Evolutionary conservation across 2,113 vertebrate genomes (phyloP).

Genomic region (Hyaena hyaena): DNA sequence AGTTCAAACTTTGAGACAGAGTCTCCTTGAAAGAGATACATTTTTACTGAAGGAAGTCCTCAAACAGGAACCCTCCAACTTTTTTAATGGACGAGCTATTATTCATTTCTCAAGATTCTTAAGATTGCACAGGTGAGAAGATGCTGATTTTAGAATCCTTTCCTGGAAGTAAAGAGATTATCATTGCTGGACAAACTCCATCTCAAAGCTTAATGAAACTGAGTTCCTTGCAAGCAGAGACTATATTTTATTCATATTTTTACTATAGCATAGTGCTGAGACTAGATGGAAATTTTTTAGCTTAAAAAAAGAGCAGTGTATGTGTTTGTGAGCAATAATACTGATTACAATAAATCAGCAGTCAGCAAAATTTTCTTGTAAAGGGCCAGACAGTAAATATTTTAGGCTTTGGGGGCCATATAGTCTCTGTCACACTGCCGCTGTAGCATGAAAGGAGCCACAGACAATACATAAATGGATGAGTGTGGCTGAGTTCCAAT

Average conservation of each 20-base stretch:
- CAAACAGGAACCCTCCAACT: background rate
- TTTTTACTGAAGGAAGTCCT: background rate
- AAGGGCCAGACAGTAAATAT: constrained; percentile 1
- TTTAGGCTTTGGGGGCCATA: background rate
- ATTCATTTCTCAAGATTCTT: background rate
- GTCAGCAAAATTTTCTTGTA: background rate
- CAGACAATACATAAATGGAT: background rate
- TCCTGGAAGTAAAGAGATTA: background rate
- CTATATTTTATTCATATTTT: constrained; percentile 8
- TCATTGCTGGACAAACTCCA: background rate
- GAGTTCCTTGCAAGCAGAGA: background rate
- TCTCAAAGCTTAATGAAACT: background rate
- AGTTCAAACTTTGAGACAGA: background rate
- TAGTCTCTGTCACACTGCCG: background rate
- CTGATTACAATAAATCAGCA: background rate
- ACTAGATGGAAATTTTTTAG: background rate
- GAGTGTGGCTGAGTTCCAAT: background rate
- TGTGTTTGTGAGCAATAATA: background rate
- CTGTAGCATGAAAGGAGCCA: background rate
- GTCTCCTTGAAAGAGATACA: background rate
- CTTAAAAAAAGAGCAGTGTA: background rate
- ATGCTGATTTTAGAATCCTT: background rate
- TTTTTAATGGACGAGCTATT: background rate
- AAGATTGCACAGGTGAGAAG: background rate
- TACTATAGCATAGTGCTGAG: background rate